These are phyloP conservation scores for Diplosoma virens DNA, from an alignment of 23 tunicate genomes.

Conservation along the genomic window DNA sequence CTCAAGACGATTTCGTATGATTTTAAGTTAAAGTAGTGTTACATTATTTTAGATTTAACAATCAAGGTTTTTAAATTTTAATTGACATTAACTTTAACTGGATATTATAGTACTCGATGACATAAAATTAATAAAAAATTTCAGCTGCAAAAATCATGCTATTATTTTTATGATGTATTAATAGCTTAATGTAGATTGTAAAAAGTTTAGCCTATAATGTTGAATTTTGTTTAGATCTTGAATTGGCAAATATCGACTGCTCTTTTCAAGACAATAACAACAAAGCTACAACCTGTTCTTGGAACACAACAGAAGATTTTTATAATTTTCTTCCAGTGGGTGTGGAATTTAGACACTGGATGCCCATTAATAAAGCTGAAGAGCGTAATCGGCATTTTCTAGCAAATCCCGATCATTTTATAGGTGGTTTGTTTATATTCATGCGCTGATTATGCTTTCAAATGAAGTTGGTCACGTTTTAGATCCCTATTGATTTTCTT, in stretches of 20 bases:
- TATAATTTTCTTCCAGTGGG: neutral
- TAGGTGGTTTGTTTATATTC: neutral
- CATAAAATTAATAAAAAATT: too few relatives aligned
- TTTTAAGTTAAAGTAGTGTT: too few relatives aligned
- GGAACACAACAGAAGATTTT: slow-evolving; percentile 14
- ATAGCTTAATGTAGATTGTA: too few relatives aligned
- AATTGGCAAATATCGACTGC: slow-evolving; percentile 47
- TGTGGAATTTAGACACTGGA: slow-evolving; percentile 17
- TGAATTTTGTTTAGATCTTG: too few relatives aligned
- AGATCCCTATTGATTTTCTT: neutral
- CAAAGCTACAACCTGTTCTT: slow-evolving; percentile 33
- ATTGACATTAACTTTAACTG: too few relatives aligned
- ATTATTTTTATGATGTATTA: too few relatives aligned
- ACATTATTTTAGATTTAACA: too few relatives aligned
- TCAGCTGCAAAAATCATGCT: too few relatives aligned
- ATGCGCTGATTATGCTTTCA: neutral
- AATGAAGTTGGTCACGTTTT: neutral
- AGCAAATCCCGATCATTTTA: slow-evolving; percentile 40
- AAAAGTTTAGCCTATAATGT: too few relatives aligned
- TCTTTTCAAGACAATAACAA: slow-evolving; percentile 10
- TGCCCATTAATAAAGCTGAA: neutral
- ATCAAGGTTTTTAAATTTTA: too few relatives aligned
- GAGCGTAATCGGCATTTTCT: slow-evolving; percentile 27
- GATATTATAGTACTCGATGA: too few relatives aligned
- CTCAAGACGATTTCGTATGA: too few relatives aligned